Evolutionary conservation across 1,140 invertebrate species (phyloP), one percentile per base, ranked within the genome.

Genomic region (Zaprionus gabonicus): DNA sequence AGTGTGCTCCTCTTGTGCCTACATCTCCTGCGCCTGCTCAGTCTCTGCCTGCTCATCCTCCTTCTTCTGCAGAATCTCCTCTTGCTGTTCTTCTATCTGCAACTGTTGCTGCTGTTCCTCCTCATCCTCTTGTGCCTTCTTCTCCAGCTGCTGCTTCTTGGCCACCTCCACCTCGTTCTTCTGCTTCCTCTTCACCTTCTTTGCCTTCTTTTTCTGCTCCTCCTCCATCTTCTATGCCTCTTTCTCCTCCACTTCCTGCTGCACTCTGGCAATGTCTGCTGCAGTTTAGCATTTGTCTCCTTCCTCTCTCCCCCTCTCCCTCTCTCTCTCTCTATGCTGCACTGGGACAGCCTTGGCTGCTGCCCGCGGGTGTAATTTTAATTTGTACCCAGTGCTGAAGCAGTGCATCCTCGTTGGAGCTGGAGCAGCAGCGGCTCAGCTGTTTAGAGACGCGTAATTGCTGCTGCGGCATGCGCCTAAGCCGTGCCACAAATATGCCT

Each of bases 291-390:
- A 90, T 81, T 90, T 91, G 86, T 34, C 9, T 34, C 31, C 31
- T 34, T 27, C 27, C 9, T 34, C 31, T 10, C 31, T 31, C 31
- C 28, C 28, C 9, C 27, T 27, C 27, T 27, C 27, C 5, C 6
- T 2, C 28, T 7, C 28, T 5, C 6, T 28, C 28, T 28, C 28
- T 28, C 1, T 6, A 78, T 80, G 83, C 65, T 59, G 51, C 31
- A 23, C 23, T 12, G 31, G 41, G 66, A 59, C 44, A 58, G 38
- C 62, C 55, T 31, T 63, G 73, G 62, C 56, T 82, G 5, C 41
- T 69, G 83, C 88, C 88, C 83, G 88, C 88, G 88, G 88, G 88
- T 91, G 88, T 88, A 91, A 91, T 91, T 91, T 91, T 91, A 91
- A 91, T 91, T 91, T 91, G 69, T 85, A 77, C 78, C 65, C 71